Base-by-base conservation (phyloP, 1,140 invertebrate genomes). In the Neuroterus valhalla region DNA sequence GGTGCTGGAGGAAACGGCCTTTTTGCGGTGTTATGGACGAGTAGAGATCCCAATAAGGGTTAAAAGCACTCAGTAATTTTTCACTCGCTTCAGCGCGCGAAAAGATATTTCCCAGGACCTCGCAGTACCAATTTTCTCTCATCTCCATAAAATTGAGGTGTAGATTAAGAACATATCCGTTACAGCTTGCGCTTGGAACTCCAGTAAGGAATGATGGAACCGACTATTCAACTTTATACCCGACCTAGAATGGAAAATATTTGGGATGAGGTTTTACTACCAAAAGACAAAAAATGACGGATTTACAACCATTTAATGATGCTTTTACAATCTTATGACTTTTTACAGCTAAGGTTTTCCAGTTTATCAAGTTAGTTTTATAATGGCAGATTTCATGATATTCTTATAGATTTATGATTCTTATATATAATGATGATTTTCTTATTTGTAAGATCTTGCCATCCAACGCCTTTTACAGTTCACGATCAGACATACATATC, bases 221-320 rank as follows among this genome's bases (percentile, higher is more conserved):
- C 31, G 31, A 38, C 10, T 38, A 38, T 5, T 38, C 5, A 38
- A 38, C 31, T 38, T 38, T 38, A 38, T 38, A 5, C 31, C 10
- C 31, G 31, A 38, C 31, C 31, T 38, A 38, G 31, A 38, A 38
- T 8, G 6, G 3, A 5, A 38, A 38, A 8, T 38, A 8, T 38
- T 1, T 38, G 8, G 6, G 10, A 1, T 38, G 5, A 38, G 31
- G 31, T 0, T 38, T 38, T 8, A 38, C 31, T 38, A 38, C 1
- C 2, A 15, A 62, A 31, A 31, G 5, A n/a, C 17, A 3, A n/a
- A 0, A 5, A 15, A 3, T 0, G 21, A 31, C 26, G 55, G n/a
- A 31, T 26, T 62, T 26, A 62, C 26, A 62, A 62, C 55, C 23
- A 62, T 62, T 62, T 62, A 31, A 62, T 62, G 55, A 62, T n/a